phyloP scores from a whole-genome alignment of 2,797 vertebrate genomes.

The Aplochiton taeniatus region DNA sequence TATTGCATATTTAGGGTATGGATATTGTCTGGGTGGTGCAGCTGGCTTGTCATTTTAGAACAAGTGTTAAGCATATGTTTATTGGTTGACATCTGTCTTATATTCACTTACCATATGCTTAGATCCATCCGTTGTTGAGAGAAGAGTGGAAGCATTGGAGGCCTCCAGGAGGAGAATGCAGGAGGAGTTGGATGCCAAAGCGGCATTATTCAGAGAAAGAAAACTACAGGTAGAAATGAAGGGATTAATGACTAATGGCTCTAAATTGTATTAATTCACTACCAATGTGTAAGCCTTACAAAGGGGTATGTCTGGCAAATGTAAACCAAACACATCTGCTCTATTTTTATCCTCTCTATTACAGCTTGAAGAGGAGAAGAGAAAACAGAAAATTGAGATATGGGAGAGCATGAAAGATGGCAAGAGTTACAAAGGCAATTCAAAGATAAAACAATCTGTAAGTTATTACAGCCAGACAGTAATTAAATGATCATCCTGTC shows the following conservation, averaged over 20 bases:
- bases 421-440: constrained; percentile 79
- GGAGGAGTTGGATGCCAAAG: constrained; percentile 84
- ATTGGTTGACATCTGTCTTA: too few species aligned
- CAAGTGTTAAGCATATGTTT: too few species aligned
- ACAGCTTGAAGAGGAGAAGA: constrained; percentile 90
- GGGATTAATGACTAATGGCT: too few species aligned
- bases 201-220: constrained; percentile 85
- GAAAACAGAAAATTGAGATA: constrained; percentile 86
- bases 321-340: neutral
- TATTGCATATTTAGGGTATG: too few species aligned
- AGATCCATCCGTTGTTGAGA: constrained; percentile 71
- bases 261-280: too few species aligned
- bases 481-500: too few species aligned
- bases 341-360: constrained; percentile 16
- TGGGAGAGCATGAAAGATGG: constrained; percentile 91
- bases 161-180: constrained; percentile 88
- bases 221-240: constrained; percentile 77
- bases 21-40: too few species aligned
- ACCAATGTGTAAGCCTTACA: neutral
- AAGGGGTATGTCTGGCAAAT: neutral
- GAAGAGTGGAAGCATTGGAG: constrained; percentile 85
- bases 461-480: too few species aligned
- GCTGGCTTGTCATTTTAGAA: too few species aligned
- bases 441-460: constrained; percentile 52
- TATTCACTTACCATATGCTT: neutral